Percentiles rank a stretch among this genome's conserved stretches.
These are phyloP conservation scores for Rotaria magnacalcarata DNA, from an alignment of 2,888 invertebrate species.

Conservation along the genomic window DNA sequence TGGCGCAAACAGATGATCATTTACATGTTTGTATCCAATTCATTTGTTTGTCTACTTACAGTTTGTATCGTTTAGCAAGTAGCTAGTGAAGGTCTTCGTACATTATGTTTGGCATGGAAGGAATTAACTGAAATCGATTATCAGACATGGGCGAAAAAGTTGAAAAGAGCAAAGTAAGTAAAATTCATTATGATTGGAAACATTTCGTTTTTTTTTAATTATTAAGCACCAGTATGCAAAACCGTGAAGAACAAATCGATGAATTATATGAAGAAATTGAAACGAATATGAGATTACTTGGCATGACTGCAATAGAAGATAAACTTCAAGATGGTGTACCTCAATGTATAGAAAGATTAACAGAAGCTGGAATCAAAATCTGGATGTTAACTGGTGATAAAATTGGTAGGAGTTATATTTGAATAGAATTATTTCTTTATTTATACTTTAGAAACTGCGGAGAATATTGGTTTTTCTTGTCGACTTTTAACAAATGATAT, in stretches of 20 bases:
- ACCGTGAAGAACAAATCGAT: slow-evolving; percentile 81
- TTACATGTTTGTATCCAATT: slow-evolving; percentile 54
- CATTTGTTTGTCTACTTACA: neutral
- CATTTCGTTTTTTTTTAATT: neutral
- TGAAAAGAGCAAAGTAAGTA: slow-evolving; percentile 69
- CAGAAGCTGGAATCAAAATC: slow-evolving; percentile 89
- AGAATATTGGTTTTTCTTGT: slow-evolving; percentile 97
- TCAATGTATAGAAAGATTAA: slow-evolving; percentile 86
- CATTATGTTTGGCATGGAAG: slow-evolving; percentile 84
- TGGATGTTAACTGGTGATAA: slow-evolving; percentile 99
- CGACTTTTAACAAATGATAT: slow-evolving; percentile 90
- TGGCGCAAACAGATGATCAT: neutral
- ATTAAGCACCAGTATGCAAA: slow-evolving; percentile 63
- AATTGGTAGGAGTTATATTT: slow-evolving; percentile 48
- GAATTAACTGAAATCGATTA: slow-evolving; percentile 62
- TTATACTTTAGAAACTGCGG: slow-evolving; percentile 84
- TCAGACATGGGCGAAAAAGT: slow-evolving; percentile 72
- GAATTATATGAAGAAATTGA: slow-evolving; percentile 95
- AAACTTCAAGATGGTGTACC: slow-evolving; percentile 94
- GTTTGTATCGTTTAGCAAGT: slow-evolving; percentile 64
- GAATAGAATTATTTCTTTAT: neutral
- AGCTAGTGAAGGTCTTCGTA: slow-evolving; percentile 88
- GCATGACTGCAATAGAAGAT: slow-evolving; percentile 97
- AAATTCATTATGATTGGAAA: no score
- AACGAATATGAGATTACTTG: slow-evolving; percentile 77